Evolutionary conservation across 2,888 invertebrate species (phyloP), one percentile per base, ranked within the genome.

Genomic region (Mesorhabditis spiculigera): DNA sequence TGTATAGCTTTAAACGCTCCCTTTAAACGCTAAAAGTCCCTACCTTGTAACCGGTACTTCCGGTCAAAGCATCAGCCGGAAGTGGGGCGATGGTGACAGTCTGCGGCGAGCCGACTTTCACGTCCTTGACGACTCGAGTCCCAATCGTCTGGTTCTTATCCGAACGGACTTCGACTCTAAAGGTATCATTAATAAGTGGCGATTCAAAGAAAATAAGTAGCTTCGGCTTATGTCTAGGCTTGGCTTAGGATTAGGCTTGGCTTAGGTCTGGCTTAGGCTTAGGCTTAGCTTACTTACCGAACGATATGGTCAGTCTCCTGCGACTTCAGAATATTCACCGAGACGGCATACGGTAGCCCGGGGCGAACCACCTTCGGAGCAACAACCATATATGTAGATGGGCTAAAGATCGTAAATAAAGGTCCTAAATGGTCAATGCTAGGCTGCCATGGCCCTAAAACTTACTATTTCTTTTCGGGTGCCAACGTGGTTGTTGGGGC

Each of bases 331-430:
- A 87, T 83, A 75, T 87, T 87, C 64, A 87, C 83, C 45, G 85
- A 86, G 45, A 86, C 81, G 43, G 82, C 84, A 63, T 86, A 84
- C 0, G 86, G 85, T 5, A 86, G 77, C 4, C 86, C 86, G 4
- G 87, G 86, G 5, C 87, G 84, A 41, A 86, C 84, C 58, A 85
- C 82, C 42, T 81, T 82, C 4, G 87, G 87, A 5, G 86, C 83
- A 4, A 87, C 77, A 1, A 87, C 80, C 50, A 87, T 74, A 68
- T 86, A 87, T 0, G 78, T 79, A 43, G 83, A 84, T 13, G 80
- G 71, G 68, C 83, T 82, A 68, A 42, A 81, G 3, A 13, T 10
- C n/a, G 8, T n/a, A n/a, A 50, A 50, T 13, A 50, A 73, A 42
- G 8, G 0, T 43, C n/a, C n/a, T 50, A 50, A n/a, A 50, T 50